phyloP scores from a whole-genome alignment of 2,888 invertebrate species.

The Cantharis rufa region DNA sequence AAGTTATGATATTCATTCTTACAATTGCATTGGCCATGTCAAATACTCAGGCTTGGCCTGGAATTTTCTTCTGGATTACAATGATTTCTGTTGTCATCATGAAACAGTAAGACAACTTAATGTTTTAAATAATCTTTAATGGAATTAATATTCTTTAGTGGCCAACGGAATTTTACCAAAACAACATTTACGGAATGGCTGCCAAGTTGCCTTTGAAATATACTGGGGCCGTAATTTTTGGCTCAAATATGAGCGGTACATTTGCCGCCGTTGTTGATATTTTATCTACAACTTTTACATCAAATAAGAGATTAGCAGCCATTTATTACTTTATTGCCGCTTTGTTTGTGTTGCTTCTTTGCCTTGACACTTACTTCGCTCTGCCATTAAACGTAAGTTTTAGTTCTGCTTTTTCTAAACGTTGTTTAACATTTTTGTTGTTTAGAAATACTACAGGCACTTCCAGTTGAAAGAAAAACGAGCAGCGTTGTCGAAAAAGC shows the following conservation, averaged over 20 bases:
- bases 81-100: slow-evolving; percentile 80
- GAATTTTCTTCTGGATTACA: slow-evolving; percentile 84
- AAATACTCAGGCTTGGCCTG: slow-evolving; percentile 77
- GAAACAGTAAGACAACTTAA: slow-evolving; percentile 72
- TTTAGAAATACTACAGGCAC: slow-evolving; percentile 83
- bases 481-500: slow-evolving; percentile 59
- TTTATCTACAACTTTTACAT: slow-evolving; percentile 68
- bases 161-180: slow-evolving; percentile 96
- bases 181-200: slow-evolving; percentile 94
- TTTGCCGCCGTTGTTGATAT: slow-evolving; percentile 80
- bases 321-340: slow-evolving; percentile 98
- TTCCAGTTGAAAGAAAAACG: slow-evolving; percentile 74
- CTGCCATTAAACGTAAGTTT: slow-evolving; percentile 87
- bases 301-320: slow-evolving; percentile 80
- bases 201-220: slow-evolving; percentile 90
- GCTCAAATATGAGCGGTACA: slow-evolving; percentile 90
- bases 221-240: slow-evolving; percentile 92
- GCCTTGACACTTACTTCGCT: slow-evolving; percentile 95
- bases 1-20: slow-evolving; percentile 80
- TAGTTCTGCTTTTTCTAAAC: not conserved
- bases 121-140: not conserved
- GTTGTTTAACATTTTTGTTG: not conserved
- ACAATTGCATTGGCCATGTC: slow-evolving; percentile 90
- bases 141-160: slow-evolving; percentile 59
- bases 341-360: slow-evolving; percentile 84